Evolutionary conservation across 1,140 invertebrate species (phyloP).

Genomic region (Aphaenogaster ashmeadi): DNA sequence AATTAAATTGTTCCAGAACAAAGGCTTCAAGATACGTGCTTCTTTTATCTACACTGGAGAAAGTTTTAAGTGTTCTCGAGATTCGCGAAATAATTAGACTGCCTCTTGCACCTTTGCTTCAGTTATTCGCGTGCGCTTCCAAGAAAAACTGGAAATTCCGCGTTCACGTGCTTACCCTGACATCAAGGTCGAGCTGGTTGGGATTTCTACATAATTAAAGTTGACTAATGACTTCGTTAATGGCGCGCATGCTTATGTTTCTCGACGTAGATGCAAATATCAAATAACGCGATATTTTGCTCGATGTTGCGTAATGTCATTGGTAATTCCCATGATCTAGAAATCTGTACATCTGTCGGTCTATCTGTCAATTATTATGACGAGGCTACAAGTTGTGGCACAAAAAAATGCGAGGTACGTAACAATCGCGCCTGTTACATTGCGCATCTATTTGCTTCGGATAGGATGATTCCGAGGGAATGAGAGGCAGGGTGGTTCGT

Average conservation of each 20-base stretch:
- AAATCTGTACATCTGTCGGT: conserved; percentile 21
- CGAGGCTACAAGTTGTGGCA: neutral
- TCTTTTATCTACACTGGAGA: neutral
- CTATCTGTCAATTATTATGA: conserved; percentile 24
- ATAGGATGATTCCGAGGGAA: neutral
- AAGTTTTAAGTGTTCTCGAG: conserved; percentile 29
- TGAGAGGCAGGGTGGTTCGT: conserved; percentile 27
- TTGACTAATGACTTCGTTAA: conserved; percentile 41
- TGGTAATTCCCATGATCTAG: neutral
- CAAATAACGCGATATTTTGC: conserved; percentile 2
- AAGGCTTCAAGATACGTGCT: neutral
- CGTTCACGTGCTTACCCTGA: neutral
- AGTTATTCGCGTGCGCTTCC: conserved; percentile 12
- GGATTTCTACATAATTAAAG: conserved; percentile 42
- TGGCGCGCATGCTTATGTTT: conserved; percentile 1
- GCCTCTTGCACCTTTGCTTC: neutral
- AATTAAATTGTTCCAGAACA: neutral
- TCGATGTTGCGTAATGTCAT: conserved; percentile 9
- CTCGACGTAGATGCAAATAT: conserved; percentile 19
- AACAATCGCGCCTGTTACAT: conserved; percentile 36
- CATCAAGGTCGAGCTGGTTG: conserved; percentile 34
- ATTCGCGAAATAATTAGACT: conserved; percentile 8
- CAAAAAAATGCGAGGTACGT: neutral
- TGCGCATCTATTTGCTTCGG: conserved; percentile 28
- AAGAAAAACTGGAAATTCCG: neutral